phyloP scores from a whole-genome alignment of 2,113 vertebrate species.

The Nicator chloris region DNA sequence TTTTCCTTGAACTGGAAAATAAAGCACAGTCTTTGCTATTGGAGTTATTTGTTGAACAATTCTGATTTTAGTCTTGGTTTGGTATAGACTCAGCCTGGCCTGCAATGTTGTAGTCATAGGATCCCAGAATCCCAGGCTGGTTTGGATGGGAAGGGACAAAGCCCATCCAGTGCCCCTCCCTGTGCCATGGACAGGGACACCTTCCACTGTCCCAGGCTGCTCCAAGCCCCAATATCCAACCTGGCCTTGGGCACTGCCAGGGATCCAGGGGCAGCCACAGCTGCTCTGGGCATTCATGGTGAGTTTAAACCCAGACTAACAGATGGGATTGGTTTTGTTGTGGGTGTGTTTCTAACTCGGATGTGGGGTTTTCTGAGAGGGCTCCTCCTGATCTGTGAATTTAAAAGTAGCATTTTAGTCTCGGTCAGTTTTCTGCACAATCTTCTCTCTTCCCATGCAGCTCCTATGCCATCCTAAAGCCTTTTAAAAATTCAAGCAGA shows the following conservation, averaged over 20 bases:
- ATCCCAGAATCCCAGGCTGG: not conserved
- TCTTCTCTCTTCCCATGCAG: not conserved
- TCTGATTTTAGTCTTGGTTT: not conserved
- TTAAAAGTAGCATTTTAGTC: not conserved
- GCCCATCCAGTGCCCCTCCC: accelerated
- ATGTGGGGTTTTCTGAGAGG: not conserved
- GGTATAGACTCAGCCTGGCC: not conserved
- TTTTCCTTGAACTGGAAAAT: not conserved
- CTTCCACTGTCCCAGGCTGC: not conserved
- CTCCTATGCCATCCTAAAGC: not conserved
- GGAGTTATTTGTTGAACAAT: not conserved
- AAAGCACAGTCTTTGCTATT: not conserved
- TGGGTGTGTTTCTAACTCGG: not conserved
- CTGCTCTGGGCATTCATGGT: not conserved
- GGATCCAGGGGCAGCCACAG: not conserved
- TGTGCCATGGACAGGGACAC: not conserved
- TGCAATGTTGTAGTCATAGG: not conserved
- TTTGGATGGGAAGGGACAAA: not conserved
- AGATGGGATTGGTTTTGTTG: not conserved
- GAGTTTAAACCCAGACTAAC: not conserved
- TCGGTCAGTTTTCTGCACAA: not conserved
- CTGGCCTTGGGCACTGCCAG: not conserved
- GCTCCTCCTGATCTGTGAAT: not conserved
- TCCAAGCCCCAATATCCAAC: accelerated
- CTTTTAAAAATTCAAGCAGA: constrained; percentile 39